Base-by-base conservation (phyloP, 2,888 invertebrate species). In the Phyllotreta cruciferae region DNA sequence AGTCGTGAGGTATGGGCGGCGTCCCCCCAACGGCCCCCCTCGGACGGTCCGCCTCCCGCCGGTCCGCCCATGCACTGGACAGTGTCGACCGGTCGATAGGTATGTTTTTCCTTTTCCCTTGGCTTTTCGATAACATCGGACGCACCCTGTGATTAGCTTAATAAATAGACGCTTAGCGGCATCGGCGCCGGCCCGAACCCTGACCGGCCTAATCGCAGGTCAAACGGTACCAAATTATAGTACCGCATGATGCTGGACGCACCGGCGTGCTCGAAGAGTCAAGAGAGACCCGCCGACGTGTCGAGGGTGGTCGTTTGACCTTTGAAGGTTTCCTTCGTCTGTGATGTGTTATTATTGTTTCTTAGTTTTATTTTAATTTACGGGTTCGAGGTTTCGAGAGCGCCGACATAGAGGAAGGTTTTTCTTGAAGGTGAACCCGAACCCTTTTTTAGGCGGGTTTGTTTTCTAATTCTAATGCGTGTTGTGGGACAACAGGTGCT, bases 71-170 rank as follows among this genome's bases (percentile, higher is more conserved):
- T 66, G 66, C 64, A 66, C 62, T 64, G 68, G 62, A 64, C 62
- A 65, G 65, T 63, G 56, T 60, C 53, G 63, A 60, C 66, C 47
- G 9, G 35, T 38, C 49, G 49, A 36, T n/a, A n/a, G n/a, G n/a
- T n/a, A n/a, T 54, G 54, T 54, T 39, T 53, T 38, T 14, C 39
- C 47, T 13, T 47, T 39, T 53, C n/a, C 49, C 35, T 14, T 47
- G 42, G 37, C 54, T 41, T 57, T 57, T 50, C 57, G 58, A 66
- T 68, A 66, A 70, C 73, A 71, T 24, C 24, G 24, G 4, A 72
- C 70, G 73, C 77, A 79, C 80, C 80, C 79, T 78, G 79, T 79
- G 77, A 79, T 80, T 80, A 80, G 75, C 73, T 74, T 80, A 80
- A 80, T 80, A 79, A 80, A 80, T 80, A 80, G 79, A 79, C 78